Conservation (phyloP, 2,113 vertebrate species). For the Columba janthina region DNA sequence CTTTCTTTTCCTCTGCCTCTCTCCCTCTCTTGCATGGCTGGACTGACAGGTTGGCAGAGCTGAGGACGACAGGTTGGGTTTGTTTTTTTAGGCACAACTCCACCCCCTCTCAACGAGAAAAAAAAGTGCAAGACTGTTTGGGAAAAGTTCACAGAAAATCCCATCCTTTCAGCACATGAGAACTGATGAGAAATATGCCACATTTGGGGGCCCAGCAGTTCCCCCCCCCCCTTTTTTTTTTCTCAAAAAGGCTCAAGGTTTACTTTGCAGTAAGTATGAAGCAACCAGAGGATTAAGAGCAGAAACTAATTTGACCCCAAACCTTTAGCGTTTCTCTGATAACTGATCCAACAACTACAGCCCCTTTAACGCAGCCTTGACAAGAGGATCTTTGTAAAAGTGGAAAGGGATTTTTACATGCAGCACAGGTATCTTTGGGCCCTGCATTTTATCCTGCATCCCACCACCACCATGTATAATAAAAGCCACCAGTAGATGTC, state of each 20-base stretch:
- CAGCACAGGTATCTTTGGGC: not conserved
- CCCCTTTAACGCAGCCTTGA: not conserved
- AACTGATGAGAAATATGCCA: not conserved
- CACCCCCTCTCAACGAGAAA: conserved; percentile 55
- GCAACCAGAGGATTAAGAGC: not conserved
- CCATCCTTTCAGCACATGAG: conserved; percentile 23
- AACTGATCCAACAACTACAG: not conserved
- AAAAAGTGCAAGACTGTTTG: conserved; percentile 7
- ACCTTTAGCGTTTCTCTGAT: not conserved
- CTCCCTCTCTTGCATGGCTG: conserved; percentile 61
- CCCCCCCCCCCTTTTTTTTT: not conserved
- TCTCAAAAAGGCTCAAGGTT: not conserved
- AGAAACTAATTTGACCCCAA: not conserved
- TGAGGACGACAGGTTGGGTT: conserved; percentile 69
- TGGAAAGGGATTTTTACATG: not conserved
- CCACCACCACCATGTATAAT: not conserved
- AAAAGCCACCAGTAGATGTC: not conserved
- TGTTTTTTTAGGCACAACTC: conserved; percentile 71
- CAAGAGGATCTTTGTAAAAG: not conserved
- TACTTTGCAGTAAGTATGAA: not conserved
- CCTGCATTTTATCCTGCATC: not conserved
- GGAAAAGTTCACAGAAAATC: conserved; percentile 57
- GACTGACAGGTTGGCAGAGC: conserved; percentile 69
- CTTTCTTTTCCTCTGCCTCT: conserved; percentile 37
- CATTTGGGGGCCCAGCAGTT: not conserved